A percentile compares a stretch with the other conserved stretches of the same genome.
Evolutionary conservation across 2,888 invertebrate species (phyloP).

Genomic region (Habroteleia sp.): DNA sequence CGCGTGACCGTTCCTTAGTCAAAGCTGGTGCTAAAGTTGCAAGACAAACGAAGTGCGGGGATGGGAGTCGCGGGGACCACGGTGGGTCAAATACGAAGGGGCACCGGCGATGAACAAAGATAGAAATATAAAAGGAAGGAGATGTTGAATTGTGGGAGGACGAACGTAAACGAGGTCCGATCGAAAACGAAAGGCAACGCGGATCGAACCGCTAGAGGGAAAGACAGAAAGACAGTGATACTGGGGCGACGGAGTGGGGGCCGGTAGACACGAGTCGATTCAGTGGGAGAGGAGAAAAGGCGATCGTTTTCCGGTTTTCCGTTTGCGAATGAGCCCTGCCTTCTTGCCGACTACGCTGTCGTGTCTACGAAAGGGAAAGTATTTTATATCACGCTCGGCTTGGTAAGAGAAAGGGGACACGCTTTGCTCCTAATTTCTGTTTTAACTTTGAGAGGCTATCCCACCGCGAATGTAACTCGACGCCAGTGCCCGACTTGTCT

Average conservation of each 20-base stretch:
- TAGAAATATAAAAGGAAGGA: slow-evolving; percentile 23
- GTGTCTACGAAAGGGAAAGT: slow-evolving; percentile 79
- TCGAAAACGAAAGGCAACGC: slow-evolving; percentile 57
- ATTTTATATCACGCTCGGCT: slow-evolving; percentile 81
- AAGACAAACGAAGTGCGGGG: slow-evolving; percentile 46
- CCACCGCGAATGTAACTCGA: slow-evolving; percentile 65
- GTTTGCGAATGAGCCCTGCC: slow-evolving; percentile 68
- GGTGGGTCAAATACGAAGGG: slow-evolving; percentile 45
- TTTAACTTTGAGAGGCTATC: slow-evolving; percentile 75
- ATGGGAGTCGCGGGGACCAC: slow-evolving; percentile 34
- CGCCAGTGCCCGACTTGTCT: slow-evolving; percentile 61
- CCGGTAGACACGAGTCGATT: slow-evolving; percentile 56
- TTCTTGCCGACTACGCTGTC: slow-evolving; percentile 58
- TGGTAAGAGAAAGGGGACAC: slow-evolving; percentile 81
- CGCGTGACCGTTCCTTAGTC: slow-evolving; percentile 54
- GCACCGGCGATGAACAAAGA: slow-evolving; percentile 22
- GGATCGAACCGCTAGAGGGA: slow-evolving; percentile 41
- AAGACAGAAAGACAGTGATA: slow-evolving; percentile 19
- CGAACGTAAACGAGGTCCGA: slow-evolving; percentile 47
- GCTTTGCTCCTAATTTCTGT: slow-evolving; percentile 81
- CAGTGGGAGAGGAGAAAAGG: slow-evolving; percentile 67
- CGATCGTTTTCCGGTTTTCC: slow-evolving; percentile 78
- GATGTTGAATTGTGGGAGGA: slow-evolving; percentile 55
- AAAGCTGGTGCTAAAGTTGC: slow-evolving; percentile 51
- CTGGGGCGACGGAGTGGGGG: slow-evolving; percentile 10